Evolutionary conservation across 2,797 vertebrate species (phyloP), one percentile per base, ranked within the genome.

Genomic region (Anisognathus igniventris): DNA sequence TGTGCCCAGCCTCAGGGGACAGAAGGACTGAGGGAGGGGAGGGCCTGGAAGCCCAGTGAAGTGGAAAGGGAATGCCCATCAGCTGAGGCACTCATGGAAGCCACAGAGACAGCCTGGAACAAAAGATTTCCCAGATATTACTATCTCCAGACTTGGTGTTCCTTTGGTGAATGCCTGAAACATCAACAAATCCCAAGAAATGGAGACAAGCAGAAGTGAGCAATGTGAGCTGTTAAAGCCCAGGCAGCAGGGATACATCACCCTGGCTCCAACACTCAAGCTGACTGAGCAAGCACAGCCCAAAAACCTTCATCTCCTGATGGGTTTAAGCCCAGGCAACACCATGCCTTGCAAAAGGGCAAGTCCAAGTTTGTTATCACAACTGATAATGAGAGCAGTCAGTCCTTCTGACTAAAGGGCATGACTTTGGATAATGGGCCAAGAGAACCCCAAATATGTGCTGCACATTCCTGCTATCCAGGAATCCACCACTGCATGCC

Each of bases 31-130:
- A 68, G 35, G 21, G 18, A 67, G 42, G 33, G 50, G 18, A 90
- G 67, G 45, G 42, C 67, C 53, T 68, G 61, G 60, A 53, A 92
- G 77, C 56, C 5, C 47, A 74, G 16, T 30, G 65, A 83, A 71
- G 86, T 71, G 77, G 82, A 90, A 93, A 40, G 60, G 84, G 71
- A 95, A 79, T 78, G 88, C 31, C 79, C 81, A 60, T 81, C 74
- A 86, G 66, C 82, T 73, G 85, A 76, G 70, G 47, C 84, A 79
- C 33, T 37, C 39, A 2, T 30, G 56, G 48, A 76, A 90, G 17
- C 25, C 67, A 66, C 65, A 70, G 40, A 67, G n/a, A 77, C 9
- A 58, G 84, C 50, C 53, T 39, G 22, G 18, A 92, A 93, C 47
- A 93, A 92, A 77, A 51, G 40, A 57, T 73, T 91, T 72, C 58